Evolutionary conservation across 1,140 invertebrate species (phyloP).

Genomic region (Drosophila novamexicana): DNA sequence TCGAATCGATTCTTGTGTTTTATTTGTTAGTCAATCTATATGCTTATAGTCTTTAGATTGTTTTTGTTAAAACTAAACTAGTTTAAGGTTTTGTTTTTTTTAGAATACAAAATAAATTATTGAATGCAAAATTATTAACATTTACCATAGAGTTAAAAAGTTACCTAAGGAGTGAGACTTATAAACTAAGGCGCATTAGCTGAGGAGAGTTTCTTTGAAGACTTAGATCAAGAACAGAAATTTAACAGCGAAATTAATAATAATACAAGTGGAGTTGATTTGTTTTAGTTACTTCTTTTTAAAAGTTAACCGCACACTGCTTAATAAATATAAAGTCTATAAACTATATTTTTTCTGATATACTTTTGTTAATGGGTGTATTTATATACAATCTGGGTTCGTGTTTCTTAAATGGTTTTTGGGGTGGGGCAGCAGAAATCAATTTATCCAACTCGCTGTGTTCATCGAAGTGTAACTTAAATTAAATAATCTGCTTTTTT

Average conservation of each 20-base stretch:
- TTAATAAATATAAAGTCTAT: conserved; percentile 32
- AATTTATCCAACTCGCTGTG: neutral
- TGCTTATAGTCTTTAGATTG: conserved; percentile 73
- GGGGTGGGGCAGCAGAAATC: conserved; percentile 20
- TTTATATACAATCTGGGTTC: conserved; percentile 44
- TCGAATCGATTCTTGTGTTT: conserved; percentile 60
- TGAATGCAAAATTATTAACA: conserved; percentile 69
- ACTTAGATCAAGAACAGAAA: conserved; percentile 47
- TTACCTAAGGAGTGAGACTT: conserved; percentile 37
- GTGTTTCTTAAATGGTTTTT: conserved; percentile 17
- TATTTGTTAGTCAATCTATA: conserved; percentile 71
- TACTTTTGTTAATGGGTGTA: conserved; percentile 11
- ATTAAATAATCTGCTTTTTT: neutral
- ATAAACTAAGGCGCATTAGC: conserved; percentile 37
- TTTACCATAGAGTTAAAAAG: conserved; percentile 41
- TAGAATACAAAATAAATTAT: conserved; percentile 77
- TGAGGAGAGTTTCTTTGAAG: conserved; percentile 37
- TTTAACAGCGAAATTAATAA: conserved; percentile 50
- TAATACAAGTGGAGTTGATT: conserved; percentile 34
- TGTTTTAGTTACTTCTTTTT: conserved; percentile 16
- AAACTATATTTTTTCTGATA: conserved; percentile 46
- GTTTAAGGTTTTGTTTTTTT: conserved; percentile 29
- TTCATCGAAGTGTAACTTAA: conserved; percentile 1
- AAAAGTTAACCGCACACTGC: conserved; percentile 33
- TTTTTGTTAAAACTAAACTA: conserved; percentile 49